Base-by-base conservation (phyloP, 2,113 vertebrate species). In the Elaphurus davidianus region DNA sequence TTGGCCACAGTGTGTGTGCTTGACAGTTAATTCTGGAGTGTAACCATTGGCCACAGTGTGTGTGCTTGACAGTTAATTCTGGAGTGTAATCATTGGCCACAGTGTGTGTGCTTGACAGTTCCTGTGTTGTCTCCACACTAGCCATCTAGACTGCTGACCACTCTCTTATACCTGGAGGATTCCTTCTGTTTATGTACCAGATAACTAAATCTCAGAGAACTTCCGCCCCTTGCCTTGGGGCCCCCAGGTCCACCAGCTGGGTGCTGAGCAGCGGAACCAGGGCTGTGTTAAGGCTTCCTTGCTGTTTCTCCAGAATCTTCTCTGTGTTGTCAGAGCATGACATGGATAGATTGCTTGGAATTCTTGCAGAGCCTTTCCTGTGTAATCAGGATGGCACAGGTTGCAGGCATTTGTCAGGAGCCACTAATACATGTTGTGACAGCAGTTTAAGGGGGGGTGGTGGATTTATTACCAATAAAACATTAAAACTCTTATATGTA, bases 361-460 rank as follows among this genome's bases (percentile, higher is more conserved):
- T 97, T 97, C 82, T 76, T 97, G 98, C 87, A 95, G 74, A 98
- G 71, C 40, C 97, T 97, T 98, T 98, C 84, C 79, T 71, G 0
- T 89, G 81, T 88, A 91, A 81, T 97, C 98, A 76, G 93, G 98
- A 98, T 95, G 96, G 76, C 97, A 76, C 93, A 97, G 96, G 96
- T 91, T 92, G 98, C 85, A 94, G 87, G 45, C 97, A 90, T 98
- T 98, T 98, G 85, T 98, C 96, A 94, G 11, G 4, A 96, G n/a
- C 16, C 96, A 91, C 97, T 95, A 79, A 93, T 90, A 91, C 82
- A 36, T 96, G 94, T 91, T 94, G 89, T 95, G 97, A 96, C 93
- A 96, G 91, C 95, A 97, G 90, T 96, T 96, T 94, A 96, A 81
- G 59, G 67, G 30, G 89, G 25, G 7, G 5, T 33, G 79, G 98